These are phyloP conservation scores for Elysia chlorotica DNA, from an alignment of 1,140 invertebrate genomes.

Conservation along the genomic window DNA sequence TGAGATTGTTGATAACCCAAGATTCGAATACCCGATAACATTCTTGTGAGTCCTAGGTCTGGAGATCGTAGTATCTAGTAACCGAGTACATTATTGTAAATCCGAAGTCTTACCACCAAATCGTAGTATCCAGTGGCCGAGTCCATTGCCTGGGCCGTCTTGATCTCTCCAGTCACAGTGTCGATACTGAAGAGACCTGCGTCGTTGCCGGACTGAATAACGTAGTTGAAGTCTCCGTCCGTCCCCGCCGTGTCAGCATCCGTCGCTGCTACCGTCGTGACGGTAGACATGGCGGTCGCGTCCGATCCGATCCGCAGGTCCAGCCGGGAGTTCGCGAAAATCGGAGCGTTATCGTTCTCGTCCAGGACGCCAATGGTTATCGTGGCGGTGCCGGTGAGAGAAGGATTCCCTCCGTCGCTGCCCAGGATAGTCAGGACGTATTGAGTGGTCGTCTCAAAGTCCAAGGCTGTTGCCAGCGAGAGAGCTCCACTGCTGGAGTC, in stretches of 20 bases:
- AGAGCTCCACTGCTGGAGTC: slow-evolving; percentile 8
- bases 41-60: too few species aligned
- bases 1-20: too few species aligned
- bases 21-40: too few species aligned
- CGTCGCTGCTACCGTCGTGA: not conserved
- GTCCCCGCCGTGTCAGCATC: not conserved
- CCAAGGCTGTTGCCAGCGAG: not conserved
- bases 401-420: not conserved
- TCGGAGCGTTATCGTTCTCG: slow-evolving; percentile 24
- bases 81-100: too few species aligned
- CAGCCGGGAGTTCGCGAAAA: not conserved
- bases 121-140: not conserved
- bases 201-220: slow-evolving; percentile 9
- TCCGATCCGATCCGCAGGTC: not conserved
- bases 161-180: not conserved
- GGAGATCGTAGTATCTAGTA: too few species aligned
- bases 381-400: not conserved
- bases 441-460: slow-evolving; percentile 10
- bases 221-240: slow-evolving; percentile 3
- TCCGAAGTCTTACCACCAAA: too few species aligned
- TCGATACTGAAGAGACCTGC: slow-evolving; percentile 13
- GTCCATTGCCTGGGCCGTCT: not conserved
- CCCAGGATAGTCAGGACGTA: not conserved
- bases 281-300: not conserved
- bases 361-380: slow-evolving; percentile 23